These are phyloP conservation scores for Rhinoraja longicauda DNA, from an alignment of 2,797 vertebrate genomes.

Conservation along the genomic window DNA sequence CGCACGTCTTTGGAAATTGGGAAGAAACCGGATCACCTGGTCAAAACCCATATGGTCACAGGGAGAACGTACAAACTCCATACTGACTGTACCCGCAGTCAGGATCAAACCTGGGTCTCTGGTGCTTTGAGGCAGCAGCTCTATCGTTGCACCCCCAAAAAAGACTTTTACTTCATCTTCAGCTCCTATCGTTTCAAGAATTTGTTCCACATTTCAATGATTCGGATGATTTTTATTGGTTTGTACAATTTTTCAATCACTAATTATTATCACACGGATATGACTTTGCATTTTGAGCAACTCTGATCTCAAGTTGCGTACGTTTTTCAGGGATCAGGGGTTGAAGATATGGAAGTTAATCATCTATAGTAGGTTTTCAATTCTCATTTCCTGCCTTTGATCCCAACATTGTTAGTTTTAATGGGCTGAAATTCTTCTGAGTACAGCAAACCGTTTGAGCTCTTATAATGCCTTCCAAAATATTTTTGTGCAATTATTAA, in stretches of 20 bases:
- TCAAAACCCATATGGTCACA: too few relatives aligned
- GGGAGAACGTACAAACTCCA: too few relatives aligned
- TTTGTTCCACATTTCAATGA: not conserved
- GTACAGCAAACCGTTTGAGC: not conserved
- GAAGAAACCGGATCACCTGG: too few relatives aligned
- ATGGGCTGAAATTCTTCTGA: not conserved
- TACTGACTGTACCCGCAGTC: too few relatives aligned
- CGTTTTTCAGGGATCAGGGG: not conserved
- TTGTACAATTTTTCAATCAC: not conserved
- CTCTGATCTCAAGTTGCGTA: not conserved
- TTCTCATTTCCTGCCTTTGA: conserved; percentile 27
- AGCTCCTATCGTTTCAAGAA: not conserved
- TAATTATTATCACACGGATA: not conserved
- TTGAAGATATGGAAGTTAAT: not conserved
- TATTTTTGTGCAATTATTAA: not conserved
- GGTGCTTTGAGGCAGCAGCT: too few relatives aligned
- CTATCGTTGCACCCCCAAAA: too few relatives aligned
- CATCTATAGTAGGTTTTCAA: not conserved
- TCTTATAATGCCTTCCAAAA: not conserved
- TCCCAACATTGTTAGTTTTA: not conserved
- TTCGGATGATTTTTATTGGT: not conserved
- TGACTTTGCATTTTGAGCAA: not conserved
- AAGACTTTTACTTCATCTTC: not conserved
- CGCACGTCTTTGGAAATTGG: too few relatives aligned
- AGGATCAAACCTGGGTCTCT: too few relatives aligned